Evolutionary conservation across 2,113 vertebrate genomes (phyloP), one percentile per base, ranked within the genome.

Genomic region (Hystrix brachyura): DNA sequence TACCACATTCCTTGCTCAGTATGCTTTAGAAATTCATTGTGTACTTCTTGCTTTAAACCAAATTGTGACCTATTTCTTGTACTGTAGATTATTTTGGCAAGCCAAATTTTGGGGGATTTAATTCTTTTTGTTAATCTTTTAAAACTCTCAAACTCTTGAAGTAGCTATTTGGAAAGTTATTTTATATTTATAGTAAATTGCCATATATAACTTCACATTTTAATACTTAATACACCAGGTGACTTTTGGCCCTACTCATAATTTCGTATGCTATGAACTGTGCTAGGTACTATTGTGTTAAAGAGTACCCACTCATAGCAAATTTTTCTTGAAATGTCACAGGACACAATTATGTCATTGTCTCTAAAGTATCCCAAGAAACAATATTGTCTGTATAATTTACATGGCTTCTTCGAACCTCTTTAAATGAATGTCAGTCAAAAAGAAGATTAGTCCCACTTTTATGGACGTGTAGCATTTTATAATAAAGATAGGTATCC

Each of bases 1-100:
- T 96, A 88, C 90, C 98, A 6, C 67, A 82, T 92, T 94, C 38
- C 72, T 72, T 98, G 76, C 94, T 96, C 38, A 7, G 92, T 96
- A 81, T 74, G 19, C 97, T 94, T 94, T 65, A 88, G 85, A 89
- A 93, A 60, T 8, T 32, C 17, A n/a, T 8, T 87, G 6, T 87
- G 21, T 18, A 57, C 3, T 55, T 83, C 59, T 81, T 87, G 3
- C 6, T 94, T 93, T 93, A 79, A 94, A 69, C 38, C 8, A 32
- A 11, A 94, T 43, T 72, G 13, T 62, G 43, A 95, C 71, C 69
- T 94, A 86, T 85, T 87, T 91, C 38, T 85, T 95, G 60, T n/a
- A 60, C 32, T 59, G 4, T 72, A 43, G 57, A 15, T 74, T 74
- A 87, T 83, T 96, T 74, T 94, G 0, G 17, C 55, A 65, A 62